A percentile compares a stretch with the other conserved stretches of the same genome.
Conservation (phyloP, 2,888 invertebrate genomes). For the Merodon equestris region DNA sequence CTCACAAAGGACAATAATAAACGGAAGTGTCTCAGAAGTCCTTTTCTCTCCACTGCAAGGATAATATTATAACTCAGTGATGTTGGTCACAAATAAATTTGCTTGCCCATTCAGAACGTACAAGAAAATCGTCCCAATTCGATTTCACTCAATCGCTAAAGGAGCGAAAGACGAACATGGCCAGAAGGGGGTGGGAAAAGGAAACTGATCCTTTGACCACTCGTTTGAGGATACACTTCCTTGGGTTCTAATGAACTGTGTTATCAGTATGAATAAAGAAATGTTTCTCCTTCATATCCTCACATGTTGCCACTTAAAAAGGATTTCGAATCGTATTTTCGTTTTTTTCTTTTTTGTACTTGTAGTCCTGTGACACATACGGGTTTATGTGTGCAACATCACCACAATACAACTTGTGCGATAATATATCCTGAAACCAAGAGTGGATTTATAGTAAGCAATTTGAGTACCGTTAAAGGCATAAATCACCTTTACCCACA, state of each 20-base stretch:
- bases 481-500: conserved; percentile 57
- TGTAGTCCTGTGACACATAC: not conserved
- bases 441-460: conserved; percentile 59
- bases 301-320: not conserved
- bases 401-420: conserved; percentile 26
- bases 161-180: not conserved
- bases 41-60: conserved; percentile 2
- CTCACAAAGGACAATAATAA: conserved; percentile 36
- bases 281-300: not conserved
- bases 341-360: too few species aligned
- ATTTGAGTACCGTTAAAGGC: conserved; percentile 64
- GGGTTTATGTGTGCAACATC: conserved; percentile 1
- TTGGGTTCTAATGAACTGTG: conserved; percentile 65
- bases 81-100: conserved; percentile 52
- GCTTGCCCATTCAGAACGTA: conserved; percentile 60
- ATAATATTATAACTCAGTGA: conserved; percentile 39
- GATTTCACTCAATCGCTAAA: conserved; percentile 57
- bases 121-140: conserved; percentile 60
- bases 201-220: conserved; percentile 67
- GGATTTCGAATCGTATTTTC: not conserved
- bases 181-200: conserved; percentile 1
- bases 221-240: conserved; percentile 66
- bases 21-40: conserved; percentile 12
- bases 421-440: conserved; percentile 28
- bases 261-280: conserved; percentile 54